Base-by-base conservation (phyloP, 2,888 invertebrate species). In the Lithosia quadra region DNA sequence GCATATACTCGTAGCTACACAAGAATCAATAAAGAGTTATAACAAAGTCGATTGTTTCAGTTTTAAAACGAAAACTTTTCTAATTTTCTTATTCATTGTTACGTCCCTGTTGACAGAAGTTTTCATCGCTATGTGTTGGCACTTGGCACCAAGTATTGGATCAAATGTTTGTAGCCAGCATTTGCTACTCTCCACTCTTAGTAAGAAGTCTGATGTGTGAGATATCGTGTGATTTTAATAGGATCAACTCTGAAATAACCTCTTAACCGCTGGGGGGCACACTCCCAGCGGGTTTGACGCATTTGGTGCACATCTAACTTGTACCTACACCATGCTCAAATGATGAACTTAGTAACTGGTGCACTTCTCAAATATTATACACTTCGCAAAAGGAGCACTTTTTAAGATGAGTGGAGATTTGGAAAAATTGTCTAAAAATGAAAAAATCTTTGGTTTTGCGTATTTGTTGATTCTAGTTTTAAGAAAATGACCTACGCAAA, bases 61-160 rank as follows among this genome's bases (percentile, higher is more conserved):
- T 90, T 88, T 73, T 82, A 86, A 85, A 67, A 69, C 66, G 63
- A 0, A 77, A 92, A 92, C 88, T 93, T 92, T 92, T 92, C 90
- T 91, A 91, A 93, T 92, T 90, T 91, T 86, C 84, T 79, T 73
- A 64, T 77, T 76, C 74, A 18, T 69, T 67, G 71, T 79, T 71
- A 68, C 70, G 73, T 84, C 84, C 83, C 79, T 65, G 60, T 69
- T 64, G 80, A 71, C 75, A 64, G 71, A 86, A 86, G 83, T 79
- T 87, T 87, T 84, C 61, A 43, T 11, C n/a, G 62, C 7, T 43
- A 62, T 11, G n/a, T 61, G 49, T 69, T 55, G 55, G 24, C 56
- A 28, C 56, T 24, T 49, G 49, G n/a, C 49, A 49, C 49, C 49
- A 49, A 28, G 15, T 15, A 24, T 56, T 56, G 24, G 28, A 10